phyloP scores from a whole-genome alignment of 2,888 invertebrate species.

The Xestia rhomboidea region DNA sequence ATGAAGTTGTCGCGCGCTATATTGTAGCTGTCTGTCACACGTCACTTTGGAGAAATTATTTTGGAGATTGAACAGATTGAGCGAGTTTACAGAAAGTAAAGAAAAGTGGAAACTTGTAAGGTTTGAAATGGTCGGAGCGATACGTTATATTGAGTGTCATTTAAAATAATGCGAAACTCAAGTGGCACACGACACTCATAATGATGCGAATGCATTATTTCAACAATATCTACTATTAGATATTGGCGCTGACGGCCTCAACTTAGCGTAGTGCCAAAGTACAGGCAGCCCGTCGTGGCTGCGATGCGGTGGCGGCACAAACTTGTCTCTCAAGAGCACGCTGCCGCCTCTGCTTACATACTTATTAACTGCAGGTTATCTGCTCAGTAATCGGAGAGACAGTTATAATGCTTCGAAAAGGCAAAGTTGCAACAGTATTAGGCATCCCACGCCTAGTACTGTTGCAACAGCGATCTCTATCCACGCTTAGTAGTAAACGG shows the following conservation, averaged over 20 bases:
- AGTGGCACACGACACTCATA: background rate
- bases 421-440: too few relatives aligned
- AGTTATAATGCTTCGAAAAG: background rate
- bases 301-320: slow-evolving; percentile 3
- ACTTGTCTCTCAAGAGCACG: background rate
- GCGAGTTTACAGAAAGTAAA: background rate
- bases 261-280: slow-evolving; percentile 7
- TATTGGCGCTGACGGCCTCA: background rate
- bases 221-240: background rate
- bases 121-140: background rate
- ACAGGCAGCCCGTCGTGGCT: background rate
- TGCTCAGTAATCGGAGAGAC: background rate
- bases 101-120: background rate
- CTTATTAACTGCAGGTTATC: slow-evolving; percentile 1
- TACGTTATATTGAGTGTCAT: background rate
- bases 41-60: slow-evolving; percentile 4
- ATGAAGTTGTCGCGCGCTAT: slow-evolving; percentile 19
- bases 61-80: background rate
- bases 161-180: background rate
- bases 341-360: slow-evolving; percentile 19
- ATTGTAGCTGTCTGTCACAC: slow-evolving; percentile 2
- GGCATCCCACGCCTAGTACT: background rate
- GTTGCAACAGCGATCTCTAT: slow-evolving; percentile 1
- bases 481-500: background rate
- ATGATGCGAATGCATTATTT: background rate